Evolutionary conservation across 2,113 vertebrate species (phyloP), one percentile per base, ranked within the genome.

Genomic region (Odobenus rosmarus): DNA sequence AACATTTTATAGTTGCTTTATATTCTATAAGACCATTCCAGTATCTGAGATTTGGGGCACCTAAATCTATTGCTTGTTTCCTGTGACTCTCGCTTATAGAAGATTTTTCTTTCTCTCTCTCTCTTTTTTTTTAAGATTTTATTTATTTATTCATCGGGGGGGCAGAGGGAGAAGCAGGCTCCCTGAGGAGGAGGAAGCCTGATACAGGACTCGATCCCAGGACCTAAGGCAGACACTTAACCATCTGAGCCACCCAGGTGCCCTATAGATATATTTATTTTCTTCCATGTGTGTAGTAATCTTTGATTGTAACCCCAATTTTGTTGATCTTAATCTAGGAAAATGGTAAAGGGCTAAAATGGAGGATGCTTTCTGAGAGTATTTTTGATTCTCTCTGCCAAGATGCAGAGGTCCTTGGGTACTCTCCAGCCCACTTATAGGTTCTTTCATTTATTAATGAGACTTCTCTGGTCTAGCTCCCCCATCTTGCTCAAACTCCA

Each of bases 301-400:
- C 69, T 77, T 92, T 92, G 21, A 72, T 72, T 88, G 23, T 84
- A 77, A 89, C 18, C 49, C 51, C 49, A 79, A 7, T 55, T 77
- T 89, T 76, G 16, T 77, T 92, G 11, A 53, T 72, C 9, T 79
- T 77, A 96, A 96, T 51, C 79, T 96, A 69, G 33, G 59, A 36
- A 15, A 71, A 89, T n/a, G 36, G 57, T 93, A 19, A 61, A n/a
- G 53, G 12, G 14, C 28, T 62, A 94, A 80, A 96, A 80, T 80
- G 71, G 42, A 90, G 42, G 12, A 42, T 72, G 31, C 21, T 31
- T 55, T 86, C 21, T 83, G 9, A 46, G 61, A 89, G 18, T 28
- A 64, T 57, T 67, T 90, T 72, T 95, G 5, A 53, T 51, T 57
- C 26, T 61, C 24, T 81, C 62, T 93, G 33, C 36, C 24, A 87